Evolutionary conservation across 2,797 vertebrate genomes (phyloP), one percentile per base, ranked within the genome.

Genomic region (Botia almorhae): DNA sequence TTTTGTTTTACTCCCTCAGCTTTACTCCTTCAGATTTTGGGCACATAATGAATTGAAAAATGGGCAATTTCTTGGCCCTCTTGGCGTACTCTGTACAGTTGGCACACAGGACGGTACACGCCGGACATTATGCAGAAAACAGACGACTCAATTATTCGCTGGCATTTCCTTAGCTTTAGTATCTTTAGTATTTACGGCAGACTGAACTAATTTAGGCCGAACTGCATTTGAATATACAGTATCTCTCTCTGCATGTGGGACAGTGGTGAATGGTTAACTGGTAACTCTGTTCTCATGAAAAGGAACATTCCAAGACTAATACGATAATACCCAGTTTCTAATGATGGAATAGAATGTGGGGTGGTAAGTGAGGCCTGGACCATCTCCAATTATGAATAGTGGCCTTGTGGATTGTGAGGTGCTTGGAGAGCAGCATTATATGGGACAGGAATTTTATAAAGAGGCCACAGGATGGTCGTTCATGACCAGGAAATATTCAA

Each of bases 281-380:
- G 58, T 51, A 55, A 73, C 50, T 70, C 55, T 21, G 65, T 82
- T 78, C 74, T 58, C 81, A 83, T 60, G 76, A 80, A 78, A 82
- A 67, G 76, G 76, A 84, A 75, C 83, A 85, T 85, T 84, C 81
- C 82, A 83, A 65, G 71, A 76, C 82, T 84, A 86, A 87, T 85
- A 83, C 71, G 64, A 79, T 85, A 86, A 83, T 85, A 64, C 82
- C 64, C 72, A 55, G 72, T 84, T 82, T 85, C 75, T 76, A 84
- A 84, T 77, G 77, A 80, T 82, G 79, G 80, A 85, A 79, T 78
- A 79, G 81, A 87, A 72, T 78, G 63, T 74, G 56, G 56, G 51
- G 77, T 81, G 75, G 85, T 77, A 80, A 70, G 60, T 69, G 84
- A 79, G 78, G 83, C 73, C 69, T 81, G 82, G 78, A 77, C 51